Conservation (phyloP, 2,113 vertebrate genomes). For the Columba janthina region DNA sequence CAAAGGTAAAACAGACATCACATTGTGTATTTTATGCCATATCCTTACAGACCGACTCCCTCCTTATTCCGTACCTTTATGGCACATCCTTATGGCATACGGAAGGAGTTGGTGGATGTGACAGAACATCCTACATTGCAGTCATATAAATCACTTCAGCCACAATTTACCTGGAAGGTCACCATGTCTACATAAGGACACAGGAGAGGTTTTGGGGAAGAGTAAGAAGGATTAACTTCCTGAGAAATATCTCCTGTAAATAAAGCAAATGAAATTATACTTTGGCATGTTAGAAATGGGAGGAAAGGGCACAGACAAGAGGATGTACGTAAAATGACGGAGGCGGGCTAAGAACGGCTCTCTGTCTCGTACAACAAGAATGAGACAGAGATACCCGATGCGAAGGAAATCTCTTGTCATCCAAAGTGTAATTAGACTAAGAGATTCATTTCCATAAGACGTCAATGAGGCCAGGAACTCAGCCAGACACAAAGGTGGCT, state of each 20-base stretch:
- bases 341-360: not conserved
- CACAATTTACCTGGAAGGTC: not conserved
- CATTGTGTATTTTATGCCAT: not conserved
- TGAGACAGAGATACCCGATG: not conserved
- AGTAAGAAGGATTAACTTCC: not conserved
- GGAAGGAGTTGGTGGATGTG: not conserved
- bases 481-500: constrained; percentile 13
- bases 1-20: not conserved
- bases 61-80: not conserved
- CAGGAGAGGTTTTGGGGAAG: not conserved
- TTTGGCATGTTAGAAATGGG: not conserved
- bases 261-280: not conserved
- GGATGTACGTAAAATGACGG: not conserved
- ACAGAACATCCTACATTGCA: not conserved
- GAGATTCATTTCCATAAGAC: constrained; percentile 38
- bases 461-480: constrained; percentile 46
- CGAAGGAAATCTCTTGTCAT: constrained; percentile 39
- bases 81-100: not conserved
- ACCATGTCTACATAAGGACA: not conserved
- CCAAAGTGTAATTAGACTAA: constrained; percentile 23
- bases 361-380: not conserved
- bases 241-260: not conserved
- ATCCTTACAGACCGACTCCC: not conserved
- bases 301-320: not conserved
- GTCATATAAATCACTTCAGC: not conserved